These are phyloP conservation scores for Gadus macrocephalus DNA, from an alignment of 2,113 vertebrate genomes.

Conservation along the genomic window DNA sequence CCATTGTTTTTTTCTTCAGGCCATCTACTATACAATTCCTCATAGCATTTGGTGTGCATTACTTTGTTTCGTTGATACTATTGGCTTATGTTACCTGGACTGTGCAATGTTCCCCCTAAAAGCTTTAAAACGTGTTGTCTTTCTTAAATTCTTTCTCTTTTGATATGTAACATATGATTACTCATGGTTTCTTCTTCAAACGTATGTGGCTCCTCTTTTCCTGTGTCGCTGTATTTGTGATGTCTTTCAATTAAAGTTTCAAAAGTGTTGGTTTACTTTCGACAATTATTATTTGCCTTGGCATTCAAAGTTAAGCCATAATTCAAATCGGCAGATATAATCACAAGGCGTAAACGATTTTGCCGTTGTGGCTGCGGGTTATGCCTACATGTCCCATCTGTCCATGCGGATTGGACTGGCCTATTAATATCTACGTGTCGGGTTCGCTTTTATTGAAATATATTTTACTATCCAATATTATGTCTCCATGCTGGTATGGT, in stretches of 20 bases:
- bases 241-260: slow-evolving; percentile 70
- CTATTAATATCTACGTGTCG: slow-evolving; percentile 24
- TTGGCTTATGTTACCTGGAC: slow-evolving; percentile 34
- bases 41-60: slow-evolving; percentile 20
- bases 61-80: slow-evolving; percentile 30
- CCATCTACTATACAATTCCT: slow-evolving; percentile 11
- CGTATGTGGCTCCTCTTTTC: slow-evolving; percentile 45
- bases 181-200: slow-evolving; percentile 40
- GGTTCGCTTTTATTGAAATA: background rate
- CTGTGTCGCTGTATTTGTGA: slow-evolving; percentile 59
- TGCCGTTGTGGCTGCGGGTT: background rate
- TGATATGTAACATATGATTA: slow-evolving; percentile 27
- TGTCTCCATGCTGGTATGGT: too few relatives aligned
- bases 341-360: too few relatives aligned
- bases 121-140: slow-evolving; percentile 20
- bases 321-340: too few relatives aligned
- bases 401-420: slow-evolving; percentile 42
- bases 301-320: too few relatives aligned
- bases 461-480: background rate
- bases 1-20: background rate
- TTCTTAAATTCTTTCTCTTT: slow-evolving; percentile 34
- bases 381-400: slow-evolving; percentile 54
- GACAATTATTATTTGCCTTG: background rate
- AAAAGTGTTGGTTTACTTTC: slow-evolving; percentile 1
- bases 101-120: background rate